A percentile compares a stretch with the other conserved stretches of the same genome.
Conservation (phyloP, 1,140 invertebrate genomes). For the Leptinotarsa undecemlineata region DNA sequence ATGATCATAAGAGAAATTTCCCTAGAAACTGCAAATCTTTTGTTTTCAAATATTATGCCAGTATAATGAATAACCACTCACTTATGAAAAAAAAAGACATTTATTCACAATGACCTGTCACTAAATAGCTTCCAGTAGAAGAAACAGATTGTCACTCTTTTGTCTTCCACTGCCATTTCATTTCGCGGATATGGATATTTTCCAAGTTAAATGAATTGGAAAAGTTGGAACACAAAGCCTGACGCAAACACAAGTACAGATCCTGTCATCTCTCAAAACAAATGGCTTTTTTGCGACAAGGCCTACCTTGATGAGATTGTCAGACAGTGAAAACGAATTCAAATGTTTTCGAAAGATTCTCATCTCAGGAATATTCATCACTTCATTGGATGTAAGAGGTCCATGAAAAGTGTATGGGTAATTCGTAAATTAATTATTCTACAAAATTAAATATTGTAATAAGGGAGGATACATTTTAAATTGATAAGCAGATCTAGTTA, state of each 20-base stretch:
- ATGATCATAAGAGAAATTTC: too few species aligned
- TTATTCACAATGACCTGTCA: too few species aligned
- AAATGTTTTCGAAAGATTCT: not conserved
- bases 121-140: too few species aligned
- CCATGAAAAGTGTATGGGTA: too few species aligned
- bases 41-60: too few species aligned
- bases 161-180: not conserved
- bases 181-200: not conserved
- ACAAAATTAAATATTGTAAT: too few species aligned
- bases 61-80: too few species aligned
- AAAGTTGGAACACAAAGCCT: constrained; percentile 2
- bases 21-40: too few species aligned
- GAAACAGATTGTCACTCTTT: not conserved
- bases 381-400: not conserved
- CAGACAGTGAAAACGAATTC: not conserved
- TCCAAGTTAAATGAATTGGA: constrained; percentile 8
- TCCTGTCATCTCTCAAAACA: not conserved
- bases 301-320: not conserved
- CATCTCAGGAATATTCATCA: not conserved
- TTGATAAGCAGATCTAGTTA: too few species aligned
- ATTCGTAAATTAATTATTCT: too few species aligned
- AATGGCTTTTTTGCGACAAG: not conserved
- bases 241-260: not conserved
- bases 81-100: too few species aligned
- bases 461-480: too few species aligned